Evolutionary conservation across 2,888 invertebrate genomes (phyloP).

Genomic region (Mythimna impura): DNA sequence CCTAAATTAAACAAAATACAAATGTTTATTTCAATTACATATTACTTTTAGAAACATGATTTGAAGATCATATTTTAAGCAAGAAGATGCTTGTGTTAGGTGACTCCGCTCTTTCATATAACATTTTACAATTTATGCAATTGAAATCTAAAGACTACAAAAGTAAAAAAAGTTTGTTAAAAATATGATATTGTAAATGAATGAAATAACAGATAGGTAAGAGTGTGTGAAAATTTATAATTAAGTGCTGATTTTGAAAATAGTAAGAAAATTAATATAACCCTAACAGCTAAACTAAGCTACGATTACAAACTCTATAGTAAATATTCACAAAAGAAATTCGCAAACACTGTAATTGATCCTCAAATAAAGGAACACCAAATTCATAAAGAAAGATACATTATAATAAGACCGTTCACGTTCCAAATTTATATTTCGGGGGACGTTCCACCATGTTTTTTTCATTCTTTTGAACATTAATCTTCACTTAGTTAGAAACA

Average conservation of each 20-base stretch:
- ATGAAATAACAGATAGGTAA: neutral
- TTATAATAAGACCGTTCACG: constrained; percentile 31
- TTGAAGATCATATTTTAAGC: no score
- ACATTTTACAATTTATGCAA: no score
- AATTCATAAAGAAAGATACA: constrained; percentile 44
- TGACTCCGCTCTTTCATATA: no score
- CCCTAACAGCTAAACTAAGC: neutral
- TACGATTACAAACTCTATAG: constrained; percentile 1
- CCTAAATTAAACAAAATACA: no score
- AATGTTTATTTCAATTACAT: no score
- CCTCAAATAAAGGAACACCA: constrained; percentile 26
- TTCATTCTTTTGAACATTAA: constrained; percentile 56
- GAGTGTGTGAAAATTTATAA: neutral
- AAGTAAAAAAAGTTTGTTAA: no score
- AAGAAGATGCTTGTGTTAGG: no score
- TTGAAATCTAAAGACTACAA: no score
- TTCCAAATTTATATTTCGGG: constrained; percentile 36
- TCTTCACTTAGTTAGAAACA: constrained; percentile 64
- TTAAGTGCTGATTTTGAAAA: neutral
- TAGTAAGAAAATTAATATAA: neutral
- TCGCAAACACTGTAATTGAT: constrained; percentile 20
- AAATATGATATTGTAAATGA: neutral
- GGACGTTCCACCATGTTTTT: constrained; percentile 39
- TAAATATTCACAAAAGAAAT: constrained; percentile 7
- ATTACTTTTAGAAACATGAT: no score